These are phyloP conservation scores for Andrena bucephala DNA, from an alignment of 2,888 invertebrate species.

Conservation along the genomic window DNA sequence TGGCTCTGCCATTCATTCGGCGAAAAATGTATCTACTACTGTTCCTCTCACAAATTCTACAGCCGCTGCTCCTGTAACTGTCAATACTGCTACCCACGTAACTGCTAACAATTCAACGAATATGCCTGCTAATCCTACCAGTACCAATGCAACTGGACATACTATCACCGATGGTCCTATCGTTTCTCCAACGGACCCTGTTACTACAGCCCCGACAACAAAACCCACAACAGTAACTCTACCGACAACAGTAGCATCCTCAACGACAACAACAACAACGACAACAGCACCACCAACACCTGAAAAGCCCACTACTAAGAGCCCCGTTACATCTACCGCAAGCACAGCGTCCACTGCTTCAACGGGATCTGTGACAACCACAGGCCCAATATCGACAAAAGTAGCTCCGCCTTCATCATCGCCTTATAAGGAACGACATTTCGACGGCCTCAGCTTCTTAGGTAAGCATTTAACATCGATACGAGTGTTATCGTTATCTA, in stretches of 20 bases:
- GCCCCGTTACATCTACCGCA: slow-evolving; percentile 78
- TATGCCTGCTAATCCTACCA: background rate
- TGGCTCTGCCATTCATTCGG: background rate
- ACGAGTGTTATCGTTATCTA: background rate
- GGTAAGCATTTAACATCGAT: slow-evolving; percentile 53
- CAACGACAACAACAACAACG: slow-evolving; percentile 31
- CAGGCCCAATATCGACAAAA: slow-evolving; percentile 70
- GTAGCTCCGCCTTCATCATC: slow-evolving; percentile 78
- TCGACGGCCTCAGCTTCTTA: slow-evolving; percentile 92
- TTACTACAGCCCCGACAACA: background rate
- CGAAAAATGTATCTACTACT: background rate
- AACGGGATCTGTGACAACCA: slow-evolving; percentile 37
- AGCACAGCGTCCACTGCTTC: slow-evolving; percentile 18
- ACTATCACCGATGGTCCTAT: background rate
- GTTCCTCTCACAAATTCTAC: background rate
- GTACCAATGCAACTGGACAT: background rate
- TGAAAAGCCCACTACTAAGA: slow-evolving; percentile 18
- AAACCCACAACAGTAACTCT: background rate
- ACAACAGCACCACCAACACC: slow-evolving; percentile 15
- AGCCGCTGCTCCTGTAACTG: background rate
- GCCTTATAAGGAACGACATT: slow-evolving; percentile 85
- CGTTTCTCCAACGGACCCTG: slow-evolving; percentile 54
- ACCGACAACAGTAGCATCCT: slow-evolving; percentile 20
- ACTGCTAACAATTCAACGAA: background rate
- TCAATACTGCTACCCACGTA: background rate